These are phyloP conservation scores for Gandaritis pyraliata DNA, from an alignment of 2,888 invertebrate genomes.

Conservation along the genomic window DNA sequence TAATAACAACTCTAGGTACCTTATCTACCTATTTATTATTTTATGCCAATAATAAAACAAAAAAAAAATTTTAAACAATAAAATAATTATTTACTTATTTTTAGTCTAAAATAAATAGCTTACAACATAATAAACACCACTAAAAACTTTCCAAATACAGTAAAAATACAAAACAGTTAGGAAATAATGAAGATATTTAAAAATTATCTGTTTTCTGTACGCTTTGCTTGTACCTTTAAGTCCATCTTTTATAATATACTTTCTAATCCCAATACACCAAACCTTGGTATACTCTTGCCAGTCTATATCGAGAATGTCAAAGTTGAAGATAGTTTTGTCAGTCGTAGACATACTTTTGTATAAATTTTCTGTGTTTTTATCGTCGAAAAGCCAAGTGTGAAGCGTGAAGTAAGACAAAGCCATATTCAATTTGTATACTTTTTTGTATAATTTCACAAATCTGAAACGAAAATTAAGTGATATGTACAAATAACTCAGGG, in stretches of 20 bases:
- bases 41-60: too few species aligned
- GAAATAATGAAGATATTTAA: slow-evolving; percentile 1
- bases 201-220: background rate
- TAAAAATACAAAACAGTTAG: background rate
- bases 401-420: slow-evolving; percentile 26
- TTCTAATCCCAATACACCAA: slow-evolving; percentile 33
- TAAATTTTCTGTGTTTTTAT: slow-evolving; percentile 25
- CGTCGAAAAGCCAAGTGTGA: slow-evolving; percentile 31
- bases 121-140: background rate
- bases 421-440: slow-evolving; percentile 27
- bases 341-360: slow-evolving; percentile 30
- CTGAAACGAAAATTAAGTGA: slow-evolving; percentile 28
- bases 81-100: too few species aligned
- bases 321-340: slow-evolving; percentile 40
- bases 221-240: slow-evolving; percentile 8
- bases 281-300: slow-evolving; percentile 20
- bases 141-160: slow-evolving; percentile 1
- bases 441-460: slow-evolving; percentile 33
- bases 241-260: slow-evolving; percentile 39
- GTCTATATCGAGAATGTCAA: slow-evolving; percentile 33
- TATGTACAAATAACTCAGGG: too few species aligned
- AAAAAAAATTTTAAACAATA: too few species aligned
- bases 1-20: too few species aligned
- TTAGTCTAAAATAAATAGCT: background rate
- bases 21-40: too few species aligned